Evolutionary conservation across 2,888 invertebrate genomes (phyloP), one percentile per base, ranked within the genome.

Genomic region (Eudasyphora cyanicolor): DNA sequence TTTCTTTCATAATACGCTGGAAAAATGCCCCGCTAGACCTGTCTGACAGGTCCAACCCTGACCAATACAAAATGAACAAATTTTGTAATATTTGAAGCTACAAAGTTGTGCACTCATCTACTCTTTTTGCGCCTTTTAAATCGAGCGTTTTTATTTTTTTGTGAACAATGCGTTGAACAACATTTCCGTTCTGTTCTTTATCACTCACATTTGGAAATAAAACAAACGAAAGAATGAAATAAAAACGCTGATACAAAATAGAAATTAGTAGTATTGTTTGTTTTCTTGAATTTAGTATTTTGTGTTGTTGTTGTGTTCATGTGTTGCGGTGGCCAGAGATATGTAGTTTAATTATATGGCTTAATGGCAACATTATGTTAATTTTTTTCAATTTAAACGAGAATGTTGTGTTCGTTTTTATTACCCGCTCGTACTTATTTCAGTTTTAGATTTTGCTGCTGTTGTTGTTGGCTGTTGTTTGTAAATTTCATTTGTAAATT

Each of bases 311-410:
- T 45, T 45, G 12, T 45, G 3, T n/a, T 1, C 6, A 45, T 45
- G 45, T 45, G 12, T 69, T 38, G 45, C 12, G 24, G 42, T 51
- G 10, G 5, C 27, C n/a, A 45, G 14, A 45, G 14, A 32, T 62
- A 24, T 32, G 19, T 67, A 69, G 57, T 74, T 75, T 75, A 75
- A 60, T 79, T 79, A 69, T 38, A 75, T 32, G 49, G 60, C 69
- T 74, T 74, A 75, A 75, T 75, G 27, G 74, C 35, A 69, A 60
- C 24, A 71, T 81, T 76, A 76, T 81, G 76, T 42, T 76, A 81
- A 81, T 76, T 71, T 81, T 75, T 21, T 74, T 38, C 42, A 75
- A 62, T 75, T 29, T 21, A 71, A 80, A 70, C 38, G 38, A 51
- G 38, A 75, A 75, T 51, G 7, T 35, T 73, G 60, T 35, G 27